Percentiles rank a stretch among this genome's conserved stretches.
Evolutionary conservation across 1,140 invertebrate genomes (phyloP).

Genomic region (Radopholus similis): DNA sequence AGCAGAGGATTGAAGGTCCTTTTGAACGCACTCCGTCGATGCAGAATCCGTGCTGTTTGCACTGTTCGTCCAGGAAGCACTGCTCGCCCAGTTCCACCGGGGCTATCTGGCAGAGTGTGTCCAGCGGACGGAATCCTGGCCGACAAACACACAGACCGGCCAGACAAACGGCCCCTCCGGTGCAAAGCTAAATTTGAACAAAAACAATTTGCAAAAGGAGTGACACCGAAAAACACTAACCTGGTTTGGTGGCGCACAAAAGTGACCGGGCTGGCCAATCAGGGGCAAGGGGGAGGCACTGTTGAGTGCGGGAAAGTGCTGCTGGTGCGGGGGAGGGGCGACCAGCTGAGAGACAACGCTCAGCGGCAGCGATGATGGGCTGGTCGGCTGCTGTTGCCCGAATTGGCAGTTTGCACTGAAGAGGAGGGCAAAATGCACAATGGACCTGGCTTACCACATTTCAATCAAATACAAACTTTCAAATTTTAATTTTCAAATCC

Average conservation of each 20-base stretch:
- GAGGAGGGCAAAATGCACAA: too few species aligned
- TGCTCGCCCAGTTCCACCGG: slow-evolving; percentile 37
- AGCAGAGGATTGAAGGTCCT: background rate
- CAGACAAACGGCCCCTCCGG: slow-evolving; percentile 33
- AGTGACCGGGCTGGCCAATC: slow-evolving; percentile 24
- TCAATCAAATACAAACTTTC: too few species aligned
- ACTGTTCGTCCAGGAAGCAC: slow-evolving; percentile 51
- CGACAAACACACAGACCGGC: slow-evolving; percentile 42
- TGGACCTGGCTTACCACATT: too few species aligned
- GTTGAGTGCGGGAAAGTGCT: background rate
- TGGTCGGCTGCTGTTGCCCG: too few species aligned
- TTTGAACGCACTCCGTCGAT: slow-evolving; percentile 38
- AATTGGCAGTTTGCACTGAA: too few species aligned
- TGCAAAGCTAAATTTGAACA: too few species aligned
- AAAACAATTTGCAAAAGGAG: too few species aligned
- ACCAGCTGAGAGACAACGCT: too few species aligned
- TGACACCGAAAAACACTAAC: too few species aligned
- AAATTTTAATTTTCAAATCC: background rate
- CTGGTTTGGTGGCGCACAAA: slow-evolving; percentile 14
- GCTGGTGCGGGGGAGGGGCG: background rate
- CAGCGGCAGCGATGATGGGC: too few species aligned
- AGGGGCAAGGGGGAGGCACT: background rate
- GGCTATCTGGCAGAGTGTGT: slow-evolving; percentile 39
- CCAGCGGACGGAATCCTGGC: slow-evolving; percentile 39
- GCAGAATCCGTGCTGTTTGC: slow-evolving; percentile 40